These are phyloP conservation scores for Actinia equina DNA, from an alignment of 64 coral and sea anemone species.

Conservation along the genomic window DNA sequence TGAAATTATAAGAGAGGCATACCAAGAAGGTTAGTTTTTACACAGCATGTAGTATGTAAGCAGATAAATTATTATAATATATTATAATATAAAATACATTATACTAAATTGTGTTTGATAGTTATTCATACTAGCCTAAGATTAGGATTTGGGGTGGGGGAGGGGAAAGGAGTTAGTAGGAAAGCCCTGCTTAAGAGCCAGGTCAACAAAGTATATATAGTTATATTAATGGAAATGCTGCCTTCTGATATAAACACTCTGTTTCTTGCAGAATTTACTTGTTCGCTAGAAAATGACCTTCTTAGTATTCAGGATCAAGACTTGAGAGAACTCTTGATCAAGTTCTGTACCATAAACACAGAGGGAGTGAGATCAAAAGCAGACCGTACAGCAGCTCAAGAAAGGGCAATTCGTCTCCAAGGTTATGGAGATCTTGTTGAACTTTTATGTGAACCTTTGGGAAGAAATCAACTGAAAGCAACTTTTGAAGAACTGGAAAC, in stretches of 20 bases:
- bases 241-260: not conserved
- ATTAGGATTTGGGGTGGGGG: no score
- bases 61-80: no score
- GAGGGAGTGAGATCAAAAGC: conserved; percentile 27
- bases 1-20: conserved; percentile 10
- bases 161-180: no score
- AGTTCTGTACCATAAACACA: conserved; percentile 10
- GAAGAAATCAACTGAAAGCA: conserved; percentile 57
- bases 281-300: conserved; percentile 39
- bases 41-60: not conserved
- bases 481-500: conserved; percentile 40
- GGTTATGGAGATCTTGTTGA: conserved; percentile 28
- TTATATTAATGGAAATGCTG: no score
- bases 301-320: conserved; percentile 22
- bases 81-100: no score
- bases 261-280: conserved; percentile 23
- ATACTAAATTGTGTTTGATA: no score
- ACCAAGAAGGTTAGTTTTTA: not conserved
- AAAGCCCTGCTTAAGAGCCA: no score
- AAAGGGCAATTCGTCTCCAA: conserved; percentile 30
- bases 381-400: conserved; percentile 36
- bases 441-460: conserved; percentile 34
- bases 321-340: conserved; percentile 28
- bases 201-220: no score
- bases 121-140: no score